Conservation (phyloP, 2,113 vertebrate species). For the Orycteropus afer region DNA sequence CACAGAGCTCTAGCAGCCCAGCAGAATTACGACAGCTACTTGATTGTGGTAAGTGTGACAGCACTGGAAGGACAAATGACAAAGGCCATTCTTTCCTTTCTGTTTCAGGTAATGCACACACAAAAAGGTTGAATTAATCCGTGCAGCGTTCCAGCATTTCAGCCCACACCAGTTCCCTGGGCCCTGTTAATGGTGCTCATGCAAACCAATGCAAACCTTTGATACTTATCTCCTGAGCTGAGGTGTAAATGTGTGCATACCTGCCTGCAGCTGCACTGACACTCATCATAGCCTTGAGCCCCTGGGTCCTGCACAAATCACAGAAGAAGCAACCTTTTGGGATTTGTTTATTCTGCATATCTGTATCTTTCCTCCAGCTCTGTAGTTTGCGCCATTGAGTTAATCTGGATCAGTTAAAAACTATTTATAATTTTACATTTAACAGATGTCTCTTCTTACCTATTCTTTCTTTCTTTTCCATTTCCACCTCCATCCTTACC, state of each 20-base stretch:
- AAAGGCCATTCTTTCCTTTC: neutral
- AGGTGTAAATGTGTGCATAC: neutral
- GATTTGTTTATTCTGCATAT: neutral
- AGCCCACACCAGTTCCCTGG: neutral
- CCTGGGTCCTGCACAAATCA: neutral
- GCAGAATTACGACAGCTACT: slow-evolving; percentile 94
- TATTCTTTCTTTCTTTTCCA: neutral
- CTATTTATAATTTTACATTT: neutral
- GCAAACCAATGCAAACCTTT: neutral
- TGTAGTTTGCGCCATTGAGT: neutral
- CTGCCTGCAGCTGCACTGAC: neutral
- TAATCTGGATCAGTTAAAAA: slow-evolving; percentile 3
- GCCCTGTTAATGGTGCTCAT: neutral
- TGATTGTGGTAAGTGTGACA: slow-evolving; percentile 90
- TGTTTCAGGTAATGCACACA: neutral
- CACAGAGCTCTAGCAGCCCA: slow-evolving; percentile 90
- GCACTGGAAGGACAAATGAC: neutral
- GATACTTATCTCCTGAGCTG: neutral
- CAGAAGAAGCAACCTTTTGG: neutral
- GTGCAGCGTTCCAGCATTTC: neutral
- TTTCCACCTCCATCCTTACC: neutral
- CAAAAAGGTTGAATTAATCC: neutral
- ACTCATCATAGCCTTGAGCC: rapidly evolving
- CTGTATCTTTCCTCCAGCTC: neutral
- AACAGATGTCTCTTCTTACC: neutral